A percentile compares a stretch with the other conserved stretches of the same genome.
phyloP scores from a whole-genome alignment of 2,888 invertebrate genomes.

The Julus scandinavius region DNA sequence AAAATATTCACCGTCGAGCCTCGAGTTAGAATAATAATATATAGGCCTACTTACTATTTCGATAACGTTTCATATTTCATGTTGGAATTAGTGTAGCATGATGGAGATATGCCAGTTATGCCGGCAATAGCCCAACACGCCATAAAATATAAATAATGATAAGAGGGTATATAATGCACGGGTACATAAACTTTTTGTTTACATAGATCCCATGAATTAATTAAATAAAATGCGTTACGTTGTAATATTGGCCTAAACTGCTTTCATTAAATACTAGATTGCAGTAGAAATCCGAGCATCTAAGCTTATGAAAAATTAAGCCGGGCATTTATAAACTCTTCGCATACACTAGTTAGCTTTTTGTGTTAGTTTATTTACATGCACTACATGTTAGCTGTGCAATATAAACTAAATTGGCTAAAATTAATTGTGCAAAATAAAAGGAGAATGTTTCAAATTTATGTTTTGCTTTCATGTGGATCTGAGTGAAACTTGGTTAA shows the following conservation, averaged over 20 bases:
- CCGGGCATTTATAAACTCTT: slow-evolving; percentile 16
- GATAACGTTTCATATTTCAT: slow-evolving; percentile 30
- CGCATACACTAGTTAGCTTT: background rate
- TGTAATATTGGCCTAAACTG: background rate
- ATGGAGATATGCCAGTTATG: slow-evolving; percentile 28
- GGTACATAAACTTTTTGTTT: slow-evolving; percentile 37
- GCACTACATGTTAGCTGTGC: background rate
- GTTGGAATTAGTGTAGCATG: slow-evolving; percentile 36
- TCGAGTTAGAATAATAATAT: background rate
- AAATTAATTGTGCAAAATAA: background rate
- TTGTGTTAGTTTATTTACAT: background rate
- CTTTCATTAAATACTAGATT: slow-evolving; percentile 37
- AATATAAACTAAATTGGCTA: background rate
- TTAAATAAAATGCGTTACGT: slow-evolving; percentile 14
- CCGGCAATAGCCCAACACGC: slow-evolving; percentile 27
- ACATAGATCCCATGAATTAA: slow-evolving; percentile 17
- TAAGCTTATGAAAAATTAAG: slow-evolving; percentile 13
- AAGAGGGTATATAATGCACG: slow-evolving; percentile 19
- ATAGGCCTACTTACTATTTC: background rate
- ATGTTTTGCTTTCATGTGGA: background rate
- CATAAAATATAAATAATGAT: slow-evolving; percentile 46
- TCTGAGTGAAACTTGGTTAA: background rate
- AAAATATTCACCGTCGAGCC: slow-evolving; percentile 14
- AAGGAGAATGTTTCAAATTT: background rate
- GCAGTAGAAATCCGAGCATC: background rate